Base-by-base conservation (phyloP, 2,797 vertebrate species). In the Siniperca obscura region DNA sequence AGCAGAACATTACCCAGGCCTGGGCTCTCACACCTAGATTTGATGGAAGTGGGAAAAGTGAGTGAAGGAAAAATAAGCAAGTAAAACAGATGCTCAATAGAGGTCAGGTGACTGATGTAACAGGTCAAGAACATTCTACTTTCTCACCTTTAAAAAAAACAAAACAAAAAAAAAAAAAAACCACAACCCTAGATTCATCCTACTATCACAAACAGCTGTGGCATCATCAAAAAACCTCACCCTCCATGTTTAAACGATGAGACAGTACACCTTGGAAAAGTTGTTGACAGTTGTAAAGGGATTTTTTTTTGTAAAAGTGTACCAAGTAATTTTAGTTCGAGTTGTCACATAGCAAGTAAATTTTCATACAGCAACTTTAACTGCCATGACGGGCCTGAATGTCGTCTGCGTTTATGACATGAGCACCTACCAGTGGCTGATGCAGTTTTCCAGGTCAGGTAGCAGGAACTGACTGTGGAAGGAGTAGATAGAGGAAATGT, bases 391-490 rank as follows among this genome's bases (percentile, higher is more conserved):
- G 1, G 6, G 13, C 10, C 53, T 70, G 8, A 62, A 42, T 30
- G 50, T 5, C 4, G 3, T 42, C 27, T 3, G 19, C 10, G 22
- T 61, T 60, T 1, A 17, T 59, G 61, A 53, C 3, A 1, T 17
- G 2, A 78, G 30, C 50, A 81, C 97, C 81, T 88, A 98, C 98
- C 97, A 98, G 50, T 94, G 92, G 8, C 90, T 87, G 93, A 98
- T 95, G 79, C 97, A 96, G 25, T 76, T 93, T 84, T 93, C 96
- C 87, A 98, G 95, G 89, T 97, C 97, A 0, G 97, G 97, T 11
- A 98, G 95, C 79, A 98, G 95, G 90, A 98, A 98, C 85, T 95
- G 90, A 1, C 95, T 92, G 0, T 98, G 98, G 90, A 98, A 98
- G 83, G 96, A 95, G 92, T 97, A 95, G 90, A 98, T 97, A 50